A percentile compares a stretch with the other conserved stretches of the same genome.
phyloP scores from a whole-genome alignment of 2,888 invertebrate genomes.

The Zootermopsis nevadensis region DNA sequence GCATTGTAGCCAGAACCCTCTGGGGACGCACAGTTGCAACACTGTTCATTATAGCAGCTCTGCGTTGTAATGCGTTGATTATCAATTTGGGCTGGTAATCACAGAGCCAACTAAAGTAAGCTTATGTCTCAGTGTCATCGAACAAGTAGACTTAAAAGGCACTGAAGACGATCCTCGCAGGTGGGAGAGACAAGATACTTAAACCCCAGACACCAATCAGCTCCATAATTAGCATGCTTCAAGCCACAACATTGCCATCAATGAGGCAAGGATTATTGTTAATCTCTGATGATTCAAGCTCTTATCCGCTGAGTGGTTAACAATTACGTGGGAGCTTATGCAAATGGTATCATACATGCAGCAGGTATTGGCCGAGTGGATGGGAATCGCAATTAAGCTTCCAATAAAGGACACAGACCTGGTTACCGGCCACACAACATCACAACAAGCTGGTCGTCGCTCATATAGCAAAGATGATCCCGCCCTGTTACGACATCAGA shows the following conservation, averaged over 20 bases:
- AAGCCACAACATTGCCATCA: not conserved
- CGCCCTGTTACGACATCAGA: no score
- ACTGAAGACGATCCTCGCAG: not conserved
- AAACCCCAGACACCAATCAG: not conserved
- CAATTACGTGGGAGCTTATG: not conserved
- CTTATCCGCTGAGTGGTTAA: not conserved
- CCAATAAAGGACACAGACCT: not conserved
- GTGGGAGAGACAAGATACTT: not conserved
- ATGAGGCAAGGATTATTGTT: not conserved
- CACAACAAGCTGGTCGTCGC: not conserved
- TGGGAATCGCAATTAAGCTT: conserved; percentile 1
- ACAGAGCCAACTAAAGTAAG: not conserved
- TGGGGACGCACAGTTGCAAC: not conserved
- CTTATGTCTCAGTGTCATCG: not conserved
- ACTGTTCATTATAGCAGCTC: not conserved
- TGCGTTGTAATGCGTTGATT: conserved; percentile 14
- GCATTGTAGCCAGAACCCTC: not conserved
- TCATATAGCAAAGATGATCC: no score
- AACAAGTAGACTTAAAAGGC: not conserved
- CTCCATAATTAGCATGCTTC: not conserved
- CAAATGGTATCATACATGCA: conserved; percentile 2
- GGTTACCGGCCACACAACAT: not conserved
- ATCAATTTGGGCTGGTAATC: conserved; percentile 10
- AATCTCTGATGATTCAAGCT: conserved; percentile 1
- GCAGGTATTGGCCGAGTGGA: not conserved